Base-by-base conservation (phyloP, 2,113 vertebrate species). In the Collichthys lucidus region DNA sequence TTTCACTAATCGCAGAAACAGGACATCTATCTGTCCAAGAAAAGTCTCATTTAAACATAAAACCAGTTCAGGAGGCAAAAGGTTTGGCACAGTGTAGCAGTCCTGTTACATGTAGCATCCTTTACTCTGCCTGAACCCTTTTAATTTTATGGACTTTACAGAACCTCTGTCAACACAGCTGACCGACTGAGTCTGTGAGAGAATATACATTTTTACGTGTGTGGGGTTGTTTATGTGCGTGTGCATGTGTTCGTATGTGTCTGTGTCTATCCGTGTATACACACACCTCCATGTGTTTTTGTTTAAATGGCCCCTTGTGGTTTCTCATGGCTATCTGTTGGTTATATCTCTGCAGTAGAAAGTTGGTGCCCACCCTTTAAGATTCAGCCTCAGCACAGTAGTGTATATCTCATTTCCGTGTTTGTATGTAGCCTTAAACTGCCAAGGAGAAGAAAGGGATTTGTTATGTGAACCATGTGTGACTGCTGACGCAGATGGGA, bases 391-490 rank as follows among this genome's bases (percentile, higher is more conserved):
- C 69, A 69, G 79, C 89, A 84, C 85, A 88, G 79, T 90, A 85
- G 87, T 89, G 80, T 90, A 88, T 82, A 85, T 92, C 88, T 93
- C 68, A 91, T 94, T 94, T 93, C 89, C 79, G 69, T 90, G 91
- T 91, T 92, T 86, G 88, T 72, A 86, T 91, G 87, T 91, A 72
- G 84, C 63, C 76, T 49, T 83, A 86, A 93, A 92, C 86, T 87
- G 81, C 85, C 42, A 78, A 86, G 80, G 85, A 90, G 86, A 87
- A 87, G 83, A 88, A 88, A 89, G 83, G 63, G 79, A 73, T 88
- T 86, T 88, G 74, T 93, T 94, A 93, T 94, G 84, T 88, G 90
- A 95, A 94, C 92, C 95, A 95, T 92, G 84, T 95, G 94, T 91
- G 92, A 88, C 77, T 86, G 57, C 91, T 60, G 82, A 89, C 46